phyloP scores from a whole-genome alignment of 1,140 invertebrate genomes.

The Condylostylus longicornis region DNA sequence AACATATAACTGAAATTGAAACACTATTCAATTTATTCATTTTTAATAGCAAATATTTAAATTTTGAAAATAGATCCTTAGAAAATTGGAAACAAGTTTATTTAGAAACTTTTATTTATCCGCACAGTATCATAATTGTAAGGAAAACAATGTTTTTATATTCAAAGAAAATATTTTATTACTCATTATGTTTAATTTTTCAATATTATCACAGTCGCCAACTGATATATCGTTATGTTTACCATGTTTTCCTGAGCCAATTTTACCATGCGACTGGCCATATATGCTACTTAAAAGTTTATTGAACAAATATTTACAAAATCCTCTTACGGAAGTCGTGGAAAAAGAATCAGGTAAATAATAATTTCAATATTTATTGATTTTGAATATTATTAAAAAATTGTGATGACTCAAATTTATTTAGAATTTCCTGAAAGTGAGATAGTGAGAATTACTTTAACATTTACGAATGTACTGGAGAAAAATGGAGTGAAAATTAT shows the following conservation, averaged over 20 bases:
- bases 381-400: neutral
- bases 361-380: neutral
- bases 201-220: constrained; percentile 13
- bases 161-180: neutral
- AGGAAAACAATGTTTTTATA: constrained; percentile 4
- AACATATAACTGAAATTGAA: constrained; percentile 20
- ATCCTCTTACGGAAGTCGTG: constrained; percentile 19
- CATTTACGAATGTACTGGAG: constrained; percentile 22
- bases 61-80: constrained; percentile 13
- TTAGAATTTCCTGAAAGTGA: constrained; percentile 15
- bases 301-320: constrained; percentile 24
- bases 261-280: constrained; percentile 24
- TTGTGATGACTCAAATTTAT: constrained; percentile 1
- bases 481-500: constrained; percentile 15
- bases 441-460: constrained; percentile 23
- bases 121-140: constrained; percentile 22
- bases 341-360: constrained; percentile 19
- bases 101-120: constrained; percentile 18
- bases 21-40: constrained; percentile 22
- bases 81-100: constrained; percentile 17
- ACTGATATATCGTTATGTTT: constrained; percentile 20
- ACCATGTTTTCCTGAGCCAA: constrained; percentile 18
- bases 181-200: neutral
- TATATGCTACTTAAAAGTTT: constrained; percentile 23
- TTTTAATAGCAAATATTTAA: constrained; percentile 18